Evolutionary conservation across 2,888 invertebrate species (phyloP), one percentile per base, ranked within the genome.

Genomic region (Tetropium fuscum): DNA sequence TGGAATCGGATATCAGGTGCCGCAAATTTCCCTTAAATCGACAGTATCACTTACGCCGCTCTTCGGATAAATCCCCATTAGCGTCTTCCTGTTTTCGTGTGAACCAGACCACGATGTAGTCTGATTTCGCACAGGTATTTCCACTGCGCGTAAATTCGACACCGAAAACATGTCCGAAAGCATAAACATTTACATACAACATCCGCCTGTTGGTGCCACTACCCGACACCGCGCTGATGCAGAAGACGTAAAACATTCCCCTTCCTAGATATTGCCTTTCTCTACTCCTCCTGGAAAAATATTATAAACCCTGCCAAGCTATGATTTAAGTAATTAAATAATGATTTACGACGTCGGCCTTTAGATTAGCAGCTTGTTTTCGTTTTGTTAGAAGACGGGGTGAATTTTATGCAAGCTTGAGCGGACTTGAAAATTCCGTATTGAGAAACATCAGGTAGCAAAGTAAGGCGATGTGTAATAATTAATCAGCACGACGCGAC

Each of bases 401-500:
- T 40, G 40, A 40, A 4, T 19, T 40, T 40, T 40, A 13, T 38
- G 15, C 18, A 38, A 15, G 16, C 16, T 1, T 16, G 5, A 38
- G 41, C 43, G 22, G 8, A 22, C 43, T 25, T 44, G 27, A 8
- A 15, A 25, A 27, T 6, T 10, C 44, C 10, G 27, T 15, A 25
- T 25, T 15, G 20, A 47, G 32, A 11, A 32, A 18, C 20, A 32
- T 34, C 19, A 47, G 30, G 47, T 47, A 44, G 44, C 27, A 10
- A 32, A 47, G 47, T 16, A 19, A 34, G 32, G 47, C 32, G 30
- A 47, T 32, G 47, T 47, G 47, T 77, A 77, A 76, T 78, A 78
- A 77, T 75, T 78, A 77, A 77, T 77, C 75, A 75, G 73, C 60
- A 61, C 66, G 75, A 71, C 73, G 73, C 72, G 72, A 69, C 78